Conservation (phyloP, 2,888 invertebrate genomes). For the Tanypteryx hageni region DNA sequence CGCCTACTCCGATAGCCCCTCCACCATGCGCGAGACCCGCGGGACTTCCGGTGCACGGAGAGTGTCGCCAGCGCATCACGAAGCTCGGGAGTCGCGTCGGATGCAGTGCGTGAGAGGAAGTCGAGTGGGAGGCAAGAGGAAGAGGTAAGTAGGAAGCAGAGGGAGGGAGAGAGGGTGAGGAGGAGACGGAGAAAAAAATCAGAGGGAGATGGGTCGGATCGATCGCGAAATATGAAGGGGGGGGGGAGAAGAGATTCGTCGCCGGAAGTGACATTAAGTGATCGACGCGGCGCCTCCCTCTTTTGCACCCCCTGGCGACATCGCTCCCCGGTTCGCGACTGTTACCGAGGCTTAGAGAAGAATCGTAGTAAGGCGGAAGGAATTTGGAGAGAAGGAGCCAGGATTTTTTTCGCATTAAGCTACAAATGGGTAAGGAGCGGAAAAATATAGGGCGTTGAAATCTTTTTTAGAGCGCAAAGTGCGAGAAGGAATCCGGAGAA, state of each 20-base stretch:
- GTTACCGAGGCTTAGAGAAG: too few relatives aligned
- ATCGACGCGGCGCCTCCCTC: not conserved
- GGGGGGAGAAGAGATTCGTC: not conserved
- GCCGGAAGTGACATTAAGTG: conserved; percentile 20
- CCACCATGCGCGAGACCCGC: too few relatives aligned
- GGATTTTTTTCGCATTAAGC: not conserved
- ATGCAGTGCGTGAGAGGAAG: not conserved
- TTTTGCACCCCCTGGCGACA: not conserved
- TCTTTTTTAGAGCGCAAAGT: not conserved
- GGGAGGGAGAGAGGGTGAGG: not conserved
- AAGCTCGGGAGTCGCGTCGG: too few relatives aligned
- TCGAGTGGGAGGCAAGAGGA: not conserved
- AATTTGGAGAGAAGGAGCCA: not conserved
- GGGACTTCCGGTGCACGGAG: too few relatives aligned
- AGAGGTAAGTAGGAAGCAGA: not conserved
- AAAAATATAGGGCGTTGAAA: not conserved
- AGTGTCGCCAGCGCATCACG: too few relatives aligned
- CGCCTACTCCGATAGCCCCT: too few relatives aligned
- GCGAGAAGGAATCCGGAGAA: not conserved
- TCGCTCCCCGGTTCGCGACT: not conserved
- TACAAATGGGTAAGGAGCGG: not conserved
- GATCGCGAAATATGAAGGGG: not conserved
- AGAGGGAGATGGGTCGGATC: not conserved
- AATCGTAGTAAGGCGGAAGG: too few relatives aligned
- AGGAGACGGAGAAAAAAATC: not conserved